Evolutionary conservation across 2,888 invertebrate genomes (phyloP).

Genomic region (Ophioninae sp.): DNA sequence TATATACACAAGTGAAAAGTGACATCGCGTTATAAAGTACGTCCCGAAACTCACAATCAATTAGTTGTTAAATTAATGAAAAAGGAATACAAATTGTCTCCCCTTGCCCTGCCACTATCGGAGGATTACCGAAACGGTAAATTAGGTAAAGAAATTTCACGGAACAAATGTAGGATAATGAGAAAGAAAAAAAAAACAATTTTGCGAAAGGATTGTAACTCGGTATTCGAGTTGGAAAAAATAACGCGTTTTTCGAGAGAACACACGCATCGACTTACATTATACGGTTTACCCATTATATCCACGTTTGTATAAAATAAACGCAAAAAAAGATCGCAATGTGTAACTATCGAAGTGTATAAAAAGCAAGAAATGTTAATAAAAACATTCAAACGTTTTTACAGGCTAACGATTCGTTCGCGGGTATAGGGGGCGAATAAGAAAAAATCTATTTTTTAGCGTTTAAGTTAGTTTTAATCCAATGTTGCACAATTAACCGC

Average conservation of each 20-base stretch:
- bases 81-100: conserved; percentile 19
- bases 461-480: background rate
- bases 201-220: conserved; percentile 16
- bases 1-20: background rate
- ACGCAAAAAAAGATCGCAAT: conserved; percentile 68
- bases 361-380: conserved; percentile 78
- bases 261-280: conserved; percentile 64
- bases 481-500: background rate
- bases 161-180: conserved; percentile 38
- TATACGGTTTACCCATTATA: conserved; percentile 72
- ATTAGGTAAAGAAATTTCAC: conserved; percentile 52
- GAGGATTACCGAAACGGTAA: conserved; percentile 45
- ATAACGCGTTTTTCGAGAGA: conserved; percentile 65
- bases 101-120: conserved; percentile 23
- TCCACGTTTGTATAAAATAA: conserved; percentile 77
- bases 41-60: conserved; percentile 48
- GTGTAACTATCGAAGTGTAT: conserved; percentile 70
- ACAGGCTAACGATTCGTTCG: conserved; percentile 65
- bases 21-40: conserved; percentile 42
- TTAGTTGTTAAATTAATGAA: conserved; percentile 56
- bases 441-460: background rate
- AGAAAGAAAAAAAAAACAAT: conserved; percentile 9
- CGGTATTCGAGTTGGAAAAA: conserved; percentile 16
- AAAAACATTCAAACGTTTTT: conserved; percentile 80
- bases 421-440: conserved; percentile 1